Conservation (phyloP, 1,140 invertebrate species). For the Drosophila obscura region DNA sequence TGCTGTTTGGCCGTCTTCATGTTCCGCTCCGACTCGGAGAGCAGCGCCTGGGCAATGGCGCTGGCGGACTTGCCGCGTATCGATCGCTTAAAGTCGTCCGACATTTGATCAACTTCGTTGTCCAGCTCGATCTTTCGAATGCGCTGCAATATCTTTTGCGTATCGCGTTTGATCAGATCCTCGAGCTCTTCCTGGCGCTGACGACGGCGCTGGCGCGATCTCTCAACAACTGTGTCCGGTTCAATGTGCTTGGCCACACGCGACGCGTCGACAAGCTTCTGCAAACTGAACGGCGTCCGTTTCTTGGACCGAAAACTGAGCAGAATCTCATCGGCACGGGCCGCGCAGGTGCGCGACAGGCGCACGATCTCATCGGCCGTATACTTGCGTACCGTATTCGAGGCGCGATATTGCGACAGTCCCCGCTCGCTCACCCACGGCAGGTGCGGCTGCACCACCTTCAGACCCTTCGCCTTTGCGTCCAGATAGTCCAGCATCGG, state of each 20-base stretch:
- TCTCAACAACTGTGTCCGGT: constrained; percentile 85
- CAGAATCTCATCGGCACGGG: constrained; percentile 88
- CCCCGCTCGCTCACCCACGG: constrained; percentile 90
- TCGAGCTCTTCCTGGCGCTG: constrained; percentile 85
- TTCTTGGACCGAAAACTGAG: constrained; percentile 86
- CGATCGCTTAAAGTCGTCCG: constrained; percentile 85
- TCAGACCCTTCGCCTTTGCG: constrained; percentile 84
- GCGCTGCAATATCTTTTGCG: constrained; percentile 83
- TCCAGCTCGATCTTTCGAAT: constrained; percentile 77
- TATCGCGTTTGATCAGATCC: constrained; percentile 83
- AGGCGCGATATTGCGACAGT: constrained; percentile 85
- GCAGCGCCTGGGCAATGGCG: constrained; percentile 88
- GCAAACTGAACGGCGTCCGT: constrained; percentile 88
- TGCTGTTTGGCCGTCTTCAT: constrained; percentile 84
- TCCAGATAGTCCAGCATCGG: constrained; percentile 93
- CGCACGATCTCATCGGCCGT: constrained; percentile 87
- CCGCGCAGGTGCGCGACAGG: constrained; percentile 87
- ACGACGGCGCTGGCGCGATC: constrained; percentile 84
- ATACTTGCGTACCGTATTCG: constrained; percentile 86
- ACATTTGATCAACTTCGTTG: constrained; percentile 84
- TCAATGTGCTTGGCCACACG: constrained; percentile 88
- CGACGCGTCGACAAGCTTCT: constrained; percentile 87
- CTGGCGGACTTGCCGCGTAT: constrained; percentile 90
- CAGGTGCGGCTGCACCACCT: constrained; percentile 86
- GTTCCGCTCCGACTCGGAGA: constrained; percentile 86